Percentiles rank a stretch among this genome's conserved stretches.
phyloP scores from a whole-genome alignment of 2,888 invertebrate genomes.

The Cosmorhoe ocellata region DNA sequence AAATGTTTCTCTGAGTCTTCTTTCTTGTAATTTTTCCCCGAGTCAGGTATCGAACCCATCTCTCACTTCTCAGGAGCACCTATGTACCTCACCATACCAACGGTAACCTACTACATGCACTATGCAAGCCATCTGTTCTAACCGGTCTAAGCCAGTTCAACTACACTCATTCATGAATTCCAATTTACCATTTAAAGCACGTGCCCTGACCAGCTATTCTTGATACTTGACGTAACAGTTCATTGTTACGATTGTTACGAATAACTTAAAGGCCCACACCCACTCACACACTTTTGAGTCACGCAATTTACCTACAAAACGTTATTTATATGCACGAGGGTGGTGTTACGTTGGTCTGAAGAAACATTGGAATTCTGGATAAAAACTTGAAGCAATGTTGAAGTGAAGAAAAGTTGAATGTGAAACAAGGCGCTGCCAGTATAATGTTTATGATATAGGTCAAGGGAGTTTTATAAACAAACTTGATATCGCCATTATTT shows the following conservation, averaged over 20 bases:
- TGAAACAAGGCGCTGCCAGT: background rate
- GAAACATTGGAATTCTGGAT: slow-evolving; percentile 30
- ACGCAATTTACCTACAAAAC: slow-evolving; percentile 34
- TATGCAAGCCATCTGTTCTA: background rate
- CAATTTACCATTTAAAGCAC: slow-evolving; percentile 14
- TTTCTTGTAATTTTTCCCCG: too few relatives aligned
- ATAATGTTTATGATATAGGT: too few relatives aligned
- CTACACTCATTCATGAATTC: slow-evolving; percentile 19
- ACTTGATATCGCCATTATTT: too few relatives aligned
- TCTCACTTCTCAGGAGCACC: too few relatives aligned
- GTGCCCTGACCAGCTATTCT: slow-evolving; percentile 21
- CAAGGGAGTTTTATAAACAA: too few relatives aligned
- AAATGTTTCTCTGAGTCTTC: too few relatives aligned
- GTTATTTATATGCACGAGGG: slow-evolving; percentile 31
- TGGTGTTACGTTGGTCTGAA: slow-evolving; percentile 28
- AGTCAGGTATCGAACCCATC: too few relatives aligned
- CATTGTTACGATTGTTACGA: slow-evolving; percentile 30
- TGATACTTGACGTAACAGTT: slow-evolving; percentile 28
- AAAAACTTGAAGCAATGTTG: slow-evolving; percentile 26
- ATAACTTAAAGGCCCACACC: slow-evolving; percentile 26
- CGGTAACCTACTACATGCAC: background rate
- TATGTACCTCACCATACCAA: too few relatives aligned
- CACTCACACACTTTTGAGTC: slow-evolving; percentile 32
- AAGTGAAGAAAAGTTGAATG: slow-evolving; percentile 18
- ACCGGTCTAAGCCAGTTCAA: slow-evolving; percentile 3